Conservation (phyloP, 2,113 vertebrate genomes). For the Pluvianellus socialis region DNA sequence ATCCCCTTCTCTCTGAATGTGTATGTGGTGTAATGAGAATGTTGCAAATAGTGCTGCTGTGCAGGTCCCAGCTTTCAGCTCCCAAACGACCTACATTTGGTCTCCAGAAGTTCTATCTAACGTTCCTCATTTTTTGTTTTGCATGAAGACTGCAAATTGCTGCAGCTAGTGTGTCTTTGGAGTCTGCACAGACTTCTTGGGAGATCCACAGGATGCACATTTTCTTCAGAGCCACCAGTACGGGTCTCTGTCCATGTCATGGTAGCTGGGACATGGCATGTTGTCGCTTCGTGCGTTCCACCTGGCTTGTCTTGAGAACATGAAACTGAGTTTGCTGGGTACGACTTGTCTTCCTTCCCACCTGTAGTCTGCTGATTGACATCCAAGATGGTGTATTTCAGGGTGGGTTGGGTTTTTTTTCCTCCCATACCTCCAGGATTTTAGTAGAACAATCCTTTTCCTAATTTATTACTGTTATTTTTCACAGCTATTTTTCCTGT, state of each 20-base stretch:
- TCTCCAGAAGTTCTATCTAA: background rate
- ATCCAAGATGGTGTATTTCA: background rate
- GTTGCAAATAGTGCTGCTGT: background rate
- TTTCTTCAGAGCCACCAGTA: background rate
- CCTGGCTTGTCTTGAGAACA: background rate
- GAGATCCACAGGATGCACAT: accelerated
- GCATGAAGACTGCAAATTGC: background rate
- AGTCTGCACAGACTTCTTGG: accelerated
- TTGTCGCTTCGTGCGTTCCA: background rate
- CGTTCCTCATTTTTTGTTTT: background rate
- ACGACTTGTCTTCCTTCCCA: background rate
- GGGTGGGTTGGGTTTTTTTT: too few relatives aligned
- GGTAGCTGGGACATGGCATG: background rate
- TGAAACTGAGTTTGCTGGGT: background rate
- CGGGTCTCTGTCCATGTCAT: accelerated
- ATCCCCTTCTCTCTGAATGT: background rate
- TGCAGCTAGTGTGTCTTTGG: accelerated
- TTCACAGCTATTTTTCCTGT: background rate
- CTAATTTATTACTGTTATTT: background rate
- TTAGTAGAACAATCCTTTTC: background rate
- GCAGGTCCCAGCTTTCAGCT: background rate
- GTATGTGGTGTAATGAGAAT: too few relatives aligned
- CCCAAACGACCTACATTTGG: accelerated
- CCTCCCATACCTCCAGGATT: background rate
- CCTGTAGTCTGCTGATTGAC: background rate